phyloP scores from a whole-genome alignment of 1,140 invertebrate species.

The Drosophila yakuba region DNA sequence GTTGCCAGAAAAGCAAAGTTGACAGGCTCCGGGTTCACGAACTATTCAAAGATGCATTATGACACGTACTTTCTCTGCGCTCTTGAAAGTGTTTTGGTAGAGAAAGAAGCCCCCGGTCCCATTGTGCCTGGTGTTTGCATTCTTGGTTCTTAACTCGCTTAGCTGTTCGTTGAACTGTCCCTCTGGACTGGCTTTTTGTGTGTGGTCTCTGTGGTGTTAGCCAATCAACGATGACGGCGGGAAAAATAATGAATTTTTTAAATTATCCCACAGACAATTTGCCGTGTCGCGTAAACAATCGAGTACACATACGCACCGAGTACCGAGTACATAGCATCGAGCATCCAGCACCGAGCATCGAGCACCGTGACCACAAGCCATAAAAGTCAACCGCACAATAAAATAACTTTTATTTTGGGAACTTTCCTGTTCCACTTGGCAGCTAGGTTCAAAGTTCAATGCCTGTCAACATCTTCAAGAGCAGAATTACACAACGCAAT shows the following conservation, averaged over 20 bases:
- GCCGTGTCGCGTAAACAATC: constrained; percentile 13
- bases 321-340: too few species aligned
- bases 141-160: constrained; percentile 54
- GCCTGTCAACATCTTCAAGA: constrained; percentile 64
- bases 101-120: neutral
- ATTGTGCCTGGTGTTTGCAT: constrained; percentile 48
- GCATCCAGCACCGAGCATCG: constrained; percentile 5
- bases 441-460: constrained; percentile 74
- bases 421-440: constrained; percentile 25
- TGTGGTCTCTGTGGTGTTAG: constrained; percentile 48
- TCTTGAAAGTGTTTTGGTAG: neutral
- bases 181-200: constrained; percentile 22
- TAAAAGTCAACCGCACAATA: constrained; percentile 37
- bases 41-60: constrained; percentile 39
- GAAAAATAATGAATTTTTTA: constrained; percentile 26
- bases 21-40: constrained; percentile 9
- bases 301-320: constrained; percentile 8
- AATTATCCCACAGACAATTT: constrained; percentile 17
- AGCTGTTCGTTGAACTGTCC: constrained; percentile 72
- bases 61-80: constrained; percentile 5
- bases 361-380: constrained; percentile 18
- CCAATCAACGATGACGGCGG: constrained; percentile 56
- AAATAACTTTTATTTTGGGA: constrained; percentile 29
- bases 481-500: constrained; percentile 68
- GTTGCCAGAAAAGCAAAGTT: neutral